Percentiles rank a stretch among this genome's conserved stretches.
Conservation (phyloP, 2,797 vertebrate species). For the Lacerta agilis region DNA sequence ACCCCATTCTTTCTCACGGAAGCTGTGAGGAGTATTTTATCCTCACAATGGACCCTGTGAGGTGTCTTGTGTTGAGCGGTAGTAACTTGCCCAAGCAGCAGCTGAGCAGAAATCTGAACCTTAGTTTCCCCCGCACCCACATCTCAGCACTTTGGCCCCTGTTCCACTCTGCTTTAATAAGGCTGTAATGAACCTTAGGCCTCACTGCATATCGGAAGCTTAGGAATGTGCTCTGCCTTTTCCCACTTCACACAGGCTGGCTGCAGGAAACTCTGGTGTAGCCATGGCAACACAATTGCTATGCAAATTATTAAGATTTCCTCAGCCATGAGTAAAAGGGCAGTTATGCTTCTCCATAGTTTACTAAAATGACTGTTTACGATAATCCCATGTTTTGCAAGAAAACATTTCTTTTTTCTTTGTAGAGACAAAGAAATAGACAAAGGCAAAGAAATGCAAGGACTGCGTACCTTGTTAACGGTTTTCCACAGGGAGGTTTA, state of each 20-base stretch:
- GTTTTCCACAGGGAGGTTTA: background rate
- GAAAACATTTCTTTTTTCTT: background rate
- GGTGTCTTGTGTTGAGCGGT: background rate
- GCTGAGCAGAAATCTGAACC: background rate
- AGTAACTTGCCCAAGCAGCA: background rate
- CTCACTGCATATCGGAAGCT: background rate
- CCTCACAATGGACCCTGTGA: background rate
- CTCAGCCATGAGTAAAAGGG: background rate
- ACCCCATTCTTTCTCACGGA: background rate
- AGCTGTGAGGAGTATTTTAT: background rate
- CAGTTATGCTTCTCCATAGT: background rate
- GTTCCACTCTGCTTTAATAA: background rate
- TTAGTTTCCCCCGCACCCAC: background rate
- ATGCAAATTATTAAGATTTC: background rate
- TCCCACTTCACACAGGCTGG: background rate
- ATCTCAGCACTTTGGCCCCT: background rate
- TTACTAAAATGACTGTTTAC: background rate
- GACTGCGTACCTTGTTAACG: background rate
- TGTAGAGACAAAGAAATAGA: background rate
- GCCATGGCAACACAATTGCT: background rate
- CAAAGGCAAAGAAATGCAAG: background rate
- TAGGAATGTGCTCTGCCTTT: background rate
- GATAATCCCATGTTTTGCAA: background rate
- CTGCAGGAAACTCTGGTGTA: background rate
- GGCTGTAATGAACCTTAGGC: background rate